phyloP scores from a whole-genome alignment of 30 jellyfish, hydroid and myxozoan species.

The Pelagia noctiluca region DNA sequence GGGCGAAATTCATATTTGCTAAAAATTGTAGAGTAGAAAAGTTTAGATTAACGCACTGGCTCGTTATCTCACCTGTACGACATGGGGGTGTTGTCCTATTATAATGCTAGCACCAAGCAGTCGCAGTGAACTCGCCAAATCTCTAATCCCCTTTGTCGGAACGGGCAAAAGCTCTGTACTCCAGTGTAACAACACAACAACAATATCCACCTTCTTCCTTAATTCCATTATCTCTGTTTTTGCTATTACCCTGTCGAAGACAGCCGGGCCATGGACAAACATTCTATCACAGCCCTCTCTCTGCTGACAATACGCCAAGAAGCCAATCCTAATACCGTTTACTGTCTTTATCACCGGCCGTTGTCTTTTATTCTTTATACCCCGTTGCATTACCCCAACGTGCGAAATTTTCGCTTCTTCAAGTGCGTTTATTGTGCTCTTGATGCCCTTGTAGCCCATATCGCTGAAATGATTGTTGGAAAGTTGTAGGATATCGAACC shows the following conservation, averaged over 20 bases:
- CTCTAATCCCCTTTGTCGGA: constrained; percentile 80
- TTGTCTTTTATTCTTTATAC: constrained; percentile 28
- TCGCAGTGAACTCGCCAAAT: constrained; percentile 61
- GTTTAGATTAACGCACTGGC: too few relatives aligned
- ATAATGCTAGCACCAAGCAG: constrained; percentile 77
- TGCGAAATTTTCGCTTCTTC: constrained; percentile 47
- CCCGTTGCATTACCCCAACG: constrained; percentile 57
- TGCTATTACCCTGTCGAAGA: constrained; percentile 15
- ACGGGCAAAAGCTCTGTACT: constrained; percentile 78
- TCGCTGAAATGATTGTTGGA: constrained; percentile 82
- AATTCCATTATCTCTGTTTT: constrained; percentile 39
- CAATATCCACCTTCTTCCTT: constrained; percentile 64
- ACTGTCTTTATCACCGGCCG: constrained; percentile 69
- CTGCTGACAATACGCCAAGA: constrained; percentile 81
- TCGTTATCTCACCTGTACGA: constrained; percentile 72
- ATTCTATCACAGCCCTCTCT: constrained; percentile 58
- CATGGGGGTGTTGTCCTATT: constrained; percentile 95
- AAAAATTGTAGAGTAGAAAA: too few relatives aligned
- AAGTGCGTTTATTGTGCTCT: constrained; percentile 51
- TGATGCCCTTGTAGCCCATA: constrained; percentile 66
- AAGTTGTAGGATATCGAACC: constrained; percentile 62
- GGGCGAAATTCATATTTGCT: too few relatives aligned
- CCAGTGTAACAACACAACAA: constrained; percentile 85
- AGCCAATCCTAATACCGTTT: constrained; percentile 82
- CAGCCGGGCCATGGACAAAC: constrained; percentile 46